These are phyloP conservation scores for Chirona hameri DNA, from an alignment of 2,888 invertebrate genomes.

Conservation along the genomic window DNA sequence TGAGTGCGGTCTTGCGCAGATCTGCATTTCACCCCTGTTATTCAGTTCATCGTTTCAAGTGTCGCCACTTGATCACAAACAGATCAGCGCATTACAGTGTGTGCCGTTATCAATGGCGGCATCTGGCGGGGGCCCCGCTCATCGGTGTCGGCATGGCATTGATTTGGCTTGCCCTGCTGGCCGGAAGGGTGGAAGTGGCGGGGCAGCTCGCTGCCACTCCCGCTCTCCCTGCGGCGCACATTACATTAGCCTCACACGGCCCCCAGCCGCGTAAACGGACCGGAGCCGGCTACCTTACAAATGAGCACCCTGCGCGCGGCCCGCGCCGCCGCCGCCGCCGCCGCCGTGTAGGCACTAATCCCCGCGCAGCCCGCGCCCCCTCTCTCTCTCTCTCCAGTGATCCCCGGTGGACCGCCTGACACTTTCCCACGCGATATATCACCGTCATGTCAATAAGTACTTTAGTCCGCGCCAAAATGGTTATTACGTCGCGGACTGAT, in stretches of 20 bases:
- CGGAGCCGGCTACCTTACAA: not conserved
- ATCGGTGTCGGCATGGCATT: not conserved
- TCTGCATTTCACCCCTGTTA: too few relatives aligned
- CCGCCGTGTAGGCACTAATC: not conserved
- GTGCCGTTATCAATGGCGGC: too few relatives aligned
- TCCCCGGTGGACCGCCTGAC: not conserved
- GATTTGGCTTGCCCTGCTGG: not conserved
- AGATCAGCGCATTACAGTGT: too few relatives aligned
- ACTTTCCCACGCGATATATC: slow-evolving; percentile 26
- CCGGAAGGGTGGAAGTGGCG: not conserved
- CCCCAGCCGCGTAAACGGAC: not conserved
- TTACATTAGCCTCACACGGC: not conserved
- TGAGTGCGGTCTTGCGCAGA: too few relatives aligned
- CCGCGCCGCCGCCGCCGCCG: not conserved
- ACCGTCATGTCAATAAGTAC: slow-evolving; percentile 28
- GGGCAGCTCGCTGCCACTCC: too few relatives aligned
- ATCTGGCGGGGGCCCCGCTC: not conserved
- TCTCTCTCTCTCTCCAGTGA: not conserved
- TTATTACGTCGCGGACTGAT: not conserved
- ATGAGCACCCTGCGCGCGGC: not conserved
- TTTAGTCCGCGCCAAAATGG: slow-evolving; percentile 27
- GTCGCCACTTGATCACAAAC: too few relatives aligned
- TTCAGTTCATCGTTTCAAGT: too few relatives aligned
- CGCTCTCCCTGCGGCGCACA: not conserved
- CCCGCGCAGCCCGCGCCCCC: not conserved